Conservation (phyloP, 2,888 invertebrate species). For the Scaptomyza tumidula region DNA sequence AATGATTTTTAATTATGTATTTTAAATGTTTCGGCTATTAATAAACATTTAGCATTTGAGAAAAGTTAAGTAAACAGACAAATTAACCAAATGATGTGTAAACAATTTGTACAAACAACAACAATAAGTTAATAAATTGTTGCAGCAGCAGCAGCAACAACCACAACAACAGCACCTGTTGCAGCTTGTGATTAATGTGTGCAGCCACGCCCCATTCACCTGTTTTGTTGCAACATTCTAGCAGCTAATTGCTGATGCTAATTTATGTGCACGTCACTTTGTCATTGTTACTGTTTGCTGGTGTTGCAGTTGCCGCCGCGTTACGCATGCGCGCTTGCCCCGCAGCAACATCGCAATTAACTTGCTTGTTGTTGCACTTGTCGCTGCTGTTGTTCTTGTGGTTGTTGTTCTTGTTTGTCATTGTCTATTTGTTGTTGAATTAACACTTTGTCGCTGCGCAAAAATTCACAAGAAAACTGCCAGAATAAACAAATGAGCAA, state of each 20-base stretch:
- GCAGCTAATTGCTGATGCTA: constrained; percentile 58
- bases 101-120: constrained; percentile 30
- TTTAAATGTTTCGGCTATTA: constrained; percentile 55
- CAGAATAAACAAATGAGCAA: constrained; percentile 43
- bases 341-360: constrained; percentile 57
- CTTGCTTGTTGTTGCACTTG: constrained; percentile 48
- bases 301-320: constrained; percentile 56
- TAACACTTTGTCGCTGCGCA: constrained; percentile 67
- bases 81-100: constrained; percentile 29
- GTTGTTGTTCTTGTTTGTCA: constrained; percentile 15
- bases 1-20: constrained; percentile 66
- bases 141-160: constrained; percentile 1
- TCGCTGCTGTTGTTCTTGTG: constrained; percentile 43
- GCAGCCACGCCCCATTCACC: constrained; percentile 11
- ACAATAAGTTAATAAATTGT: constrained; percentile 12
- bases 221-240: constrained; percentile 42
- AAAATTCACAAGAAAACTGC: constrained; percentile 50
- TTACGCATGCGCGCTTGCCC: constrained; percentile 69
- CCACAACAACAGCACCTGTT: constrained; percentile 53
- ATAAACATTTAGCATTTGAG: constrained; percentile 57
- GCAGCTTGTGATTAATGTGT: constrained; percentile 34
- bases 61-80: constrained; percentile 25
- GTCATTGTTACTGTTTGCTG: constrained; percentile 42
- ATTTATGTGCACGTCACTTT: constrained; percentile 58
- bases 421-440: constrained; percentile 70